Base-by-base conservation (phyloP, 1,140 invertebrate species). In the Thaumatotibia leucotreta region DNA sequence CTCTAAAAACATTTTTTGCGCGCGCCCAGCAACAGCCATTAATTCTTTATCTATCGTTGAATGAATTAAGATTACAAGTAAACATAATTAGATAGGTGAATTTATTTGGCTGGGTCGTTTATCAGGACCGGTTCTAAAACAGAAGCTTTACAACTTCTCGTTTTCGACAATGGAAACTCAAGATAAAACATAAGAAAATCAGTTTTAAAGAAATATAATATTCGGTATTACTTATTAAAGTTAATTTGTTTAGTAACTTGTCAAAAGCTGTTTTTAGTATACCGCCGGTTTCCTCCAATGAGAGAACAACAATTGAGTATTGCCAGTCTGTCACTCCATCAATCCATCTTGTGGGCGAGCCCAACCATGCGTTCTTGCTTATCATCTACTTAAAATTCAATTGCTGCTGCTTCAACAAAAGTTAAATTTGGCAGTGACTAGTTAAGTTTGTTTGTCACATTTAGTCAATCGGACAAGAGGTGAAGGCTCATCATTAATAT, bases 401-500 rank as follows among this genome's bases (percentile, higher is more conserved):
- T n/a, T n/a, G n/a, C n/a, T n/a, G n/a, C n/a, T n/a, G n/a, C n/a
- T 6, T 45, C 39, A 45, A 45, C 6, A 6, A 29, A 6, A 45
- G 5, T 17, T 9, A 45, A 45, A 45, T 20, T 45, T 45, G 17
- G 39, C 39, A 58, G 10, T 27, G 24, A 58, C 50, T 54, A n/a
- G 50, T 22, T 27, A 27, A 54, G 11, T 58, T 27, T 58, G 52
- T 58, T 58, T 58, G 23, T 58, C 52, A 58, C 39, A 45, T 45
- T 45, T 45, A 45, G 39, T 20, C 5, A 58, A 29, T 27, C 52
- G 52, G 52, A 14, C 24, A 58, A 29, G 52, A 58, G 52, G 52
- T 58, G 52, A 58, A 58, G 52, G 52, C 52, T 24, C 52, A 58
- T 58, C 52, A 27, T 58, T 58, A 58, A 58, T 58, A 58, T 58